A percentile compares a stretch with the other conserved stretches of the same genome.
phyloP scores from a whole-genome alignment of 2,113 vertebrate genomes.

The Fulica atra region DNA sequence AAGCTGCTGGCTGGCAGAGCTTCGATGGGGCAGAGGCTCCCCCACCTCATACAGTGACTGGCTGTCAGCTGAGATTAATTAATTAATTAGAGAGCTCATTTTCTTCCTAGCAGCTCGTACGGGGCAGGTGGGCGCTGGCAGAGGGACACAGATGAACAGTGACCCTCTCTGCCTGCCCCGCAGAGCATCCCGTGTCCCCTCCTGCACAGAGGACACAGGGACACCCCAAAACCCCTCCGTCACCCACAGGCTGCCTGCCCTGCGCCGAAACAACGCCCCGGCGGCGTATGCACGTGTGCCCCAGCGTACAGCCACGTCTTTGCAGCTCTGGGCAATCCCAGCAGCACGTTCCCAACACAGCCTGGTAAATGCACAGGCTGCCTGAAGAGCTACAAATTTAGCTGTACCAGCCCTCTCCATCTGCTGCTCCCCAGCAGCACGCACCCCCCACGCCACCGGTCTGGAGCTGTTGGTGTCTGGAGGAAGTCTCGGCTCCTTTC shows the following conservation, averaged over 20 bases:
- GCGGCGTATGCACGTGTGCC: no score
- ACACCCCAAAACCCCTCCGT: not conserved
- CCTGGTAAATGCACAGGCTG: not conserved
- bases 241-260: not conserved
- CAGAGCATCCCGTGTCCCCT: not conserved
- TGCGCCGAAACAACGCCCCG: no score
- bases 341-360: accelerated
- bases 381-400: not conserved
- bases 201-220: accelerated
- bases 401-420: not conserved
- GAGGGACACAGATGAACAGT: not conserved
- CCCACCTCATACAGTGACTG: accelerated
- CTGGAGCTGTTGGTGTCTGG: not conserved
- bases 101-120: no score
- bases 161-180: not conserved
- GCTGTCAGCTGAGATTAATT: no score
- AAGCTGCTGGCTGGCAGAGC: accelerated
- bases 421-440: not conserved
- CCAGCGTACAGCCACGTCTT: accelerated
- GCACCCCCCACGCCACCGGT: not conserved
- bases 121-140: not conserved
- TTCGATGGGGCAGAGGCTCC: not conserved
- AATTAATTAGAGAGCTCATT: no score
- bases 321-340: not conserved
- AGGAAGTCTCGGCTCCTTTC: not conserved